Percentiles rank a stretch among this genome's conserved stretches.
Evolutionary conservation across 2,888 invertebrate genomes (phyloP).

Genomic region (Petrophora chlorosata): DNA sequence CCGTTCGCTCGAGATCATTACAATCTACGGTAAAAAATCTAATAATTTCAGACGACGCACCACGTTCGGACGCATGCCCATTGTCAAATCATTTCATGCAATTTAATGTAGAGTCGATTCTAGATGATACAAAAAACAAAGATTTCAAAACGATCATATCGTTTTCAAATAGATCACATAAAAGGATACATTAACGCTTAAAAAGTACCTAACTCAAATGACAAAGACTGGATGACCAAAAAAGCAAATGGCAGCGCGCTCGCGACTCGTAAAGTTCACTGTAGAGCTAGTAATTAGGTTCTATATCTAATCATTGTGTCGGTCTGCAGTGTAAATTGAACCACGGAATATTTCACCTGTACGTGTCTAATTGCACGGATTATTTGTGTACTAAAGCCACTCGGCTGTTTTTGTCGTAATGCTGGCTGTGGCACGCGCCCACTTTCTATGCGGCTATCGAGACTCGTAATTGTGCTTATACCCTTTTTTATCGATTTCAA

Average conservation of each 20-base stretch:
- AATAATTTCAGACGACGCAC: conserved; percentile 42
- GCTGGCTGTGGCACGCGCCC: conserved; percentile 69
- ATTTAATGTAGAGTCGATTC: conserved; percentile 16
- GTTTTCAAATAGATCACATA: conserved; percentile 6
- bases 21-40: conserved; percentile 52
- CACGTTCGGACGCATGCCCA: conserved; percentile 25
- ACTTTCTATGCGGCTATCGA: conserved; percentile 72
- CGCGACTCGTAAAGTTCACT: conserved; percentile 5
- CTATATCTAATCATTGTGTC: conserved; percentile 62
- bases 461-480: conserved; percentile 72
- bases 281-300: conserved; percentile 57
- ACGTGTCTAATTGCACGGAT: conserved; percentile 81
- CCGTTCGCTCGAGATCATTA: no score
- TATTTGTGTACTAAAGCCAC: conserved; percentile 71
- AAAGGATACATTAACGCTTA: conserved; percentile 9
- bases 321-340: conserved; percentile 67
- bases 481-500: conserved; percentile 67
- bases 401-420: conserved; percentile 65
- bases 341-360: conserved; percentile 77
- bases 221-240: conserved; percentile 41
- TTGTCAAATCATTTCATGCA: conserved; percentile 33
- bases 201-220: conserved; percentile 17
- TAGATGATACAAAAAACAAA: conserved; percentile 12
- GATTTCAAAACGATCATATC: not conserved
- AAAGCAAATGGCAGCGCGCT: conserved; percentile 58